Conservation (phyloP, 1,140 invertebrate genomes). For the Rhagoletis pomonella region DNA sequence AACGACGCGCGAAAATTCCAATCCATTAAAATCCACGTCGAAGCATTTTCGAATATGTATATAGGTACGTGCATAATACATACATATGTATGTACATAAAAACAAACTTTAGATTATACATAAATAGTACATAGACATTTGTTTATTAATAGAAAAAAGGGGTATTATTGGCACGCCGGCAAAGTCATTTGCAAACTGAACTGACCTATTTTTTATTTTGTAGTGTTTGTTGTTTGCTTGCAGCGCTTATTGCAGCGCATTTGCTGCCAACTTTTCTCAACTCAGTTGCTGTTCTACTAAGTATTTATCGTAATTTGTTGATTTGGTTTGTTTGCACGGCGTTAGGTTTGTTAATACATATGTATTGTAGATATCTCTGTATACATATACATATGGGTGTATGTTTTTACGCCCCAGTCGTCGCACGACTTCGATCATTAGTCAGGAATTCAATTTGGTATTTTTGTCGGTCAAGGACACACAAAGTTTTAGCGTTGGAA, state of each 20-base stretch:
- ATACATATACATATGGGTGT: background rate
- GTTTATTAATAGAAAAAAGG: background rate
- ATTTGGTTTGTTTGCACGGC: background rate
- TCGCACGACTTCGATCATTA: conserved; percentile 37
- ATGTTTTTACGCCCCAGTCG: background rate
- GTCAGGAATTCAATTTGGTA: conserved; percentile 40
- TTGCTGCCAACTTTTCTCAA: conserved; percentile 29
- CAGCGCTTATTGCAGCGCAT: conserved; percentile 7
- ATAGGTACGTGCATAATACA: background rate
- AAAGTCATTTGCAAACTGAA: conserved; percentile 23
- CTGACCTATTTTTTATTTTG: background rate
- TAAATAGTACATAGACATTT: background rate
- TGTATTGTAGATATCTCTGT: too few species aligned
- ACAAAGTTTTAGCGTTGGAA: conserved; percentile 12
- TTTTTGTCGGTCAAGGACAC: conserved; percentile 44
- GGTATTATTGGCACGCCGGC: background rate
- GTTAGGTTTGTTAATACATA: too few species aligned
- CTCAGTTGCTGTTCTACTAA: conserved; percentile 13
- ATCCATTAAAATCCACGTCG: background rate
- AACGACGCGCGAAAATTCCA: background rate
- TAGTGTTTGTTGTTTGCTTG: conserved; percentile 1
- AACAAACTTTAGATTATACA: background rate
- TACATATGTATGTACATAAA: conserved; percentile 1
- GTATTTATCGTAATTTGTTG: conserved; percentile 7
- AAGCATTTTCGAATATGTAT: background rate